Conservation (phyloP, 2,113 vertebrate genomes). For the Coryphaenoides rupestris region DNA sequence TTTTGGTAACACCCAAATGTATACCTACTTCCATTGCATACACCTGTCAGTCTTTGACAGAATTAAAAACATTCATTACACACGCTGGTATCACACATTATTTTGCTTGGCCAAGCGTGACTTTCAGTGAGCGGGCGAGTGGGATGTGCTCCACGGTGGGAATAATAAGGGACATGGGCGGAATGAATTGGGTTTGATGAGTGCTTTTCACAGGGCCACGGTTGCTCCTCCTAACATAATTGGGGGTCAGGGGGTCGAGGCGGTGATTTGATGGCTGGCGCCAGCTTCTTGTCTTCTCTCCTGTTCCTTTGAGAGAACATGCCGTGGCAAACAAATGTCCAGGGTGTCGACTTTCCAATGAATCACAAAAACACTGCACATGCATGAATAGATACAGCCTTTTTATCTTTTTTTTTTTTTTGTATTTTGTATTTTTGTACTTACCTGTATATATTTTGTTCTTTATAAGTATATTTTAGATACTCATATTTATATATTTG, state of each 20-base stretch:
- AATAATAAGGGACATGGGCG: constrained; percentile 80
- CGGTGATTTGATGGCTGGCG: constrained; percentile 53
- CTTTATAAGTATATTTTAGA: too few relatives aligned
- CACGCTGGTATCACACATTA: constrained; percentile 57
- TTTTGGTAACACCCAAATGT: too few relatives aligned
- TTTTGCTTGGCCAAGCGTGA: constrained; percentile 62
- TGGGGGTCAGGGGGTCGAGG: constrained; percentile 46
- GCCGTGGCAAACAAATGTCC: constrained; percentile 24
- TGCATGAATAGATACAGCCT: too few relatives aligned
- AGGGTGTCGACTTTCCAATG: neutral
- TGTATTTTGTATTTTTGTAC: too few relatives aligned
- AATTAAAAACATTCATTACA: constrained; percentile 57
- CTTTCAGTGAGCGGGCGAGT: constrained; percentile 70
- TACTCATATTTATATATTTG: too few relatives aligned
- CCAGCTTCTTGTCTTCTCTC: constrained; percentile 59
- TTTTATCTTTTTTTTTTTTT: too few relatives aligned
- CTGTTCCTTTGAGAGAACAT: constrained; percentile 23
- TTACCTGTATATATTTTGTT: too few relatives aligned
- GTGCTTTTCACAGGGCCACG: constrained; percentile 74
- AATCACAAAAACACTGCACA: neutral
- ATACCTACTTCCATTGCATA: too few relatives aligned
- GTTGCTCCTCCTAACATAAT: constrained; percentile 66
- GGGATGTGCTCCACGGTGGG: constrained; percentile 60
- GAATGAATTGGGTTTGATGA: constrained; percentile 85
- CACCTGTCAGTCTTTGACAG: constrained; percentile 5